Evolutionary conservation across 2,888 invertebrate species (phyloP), one percentile per base, ranked within the genome.

Genomic region (Vesta saturnalis): DNA sequence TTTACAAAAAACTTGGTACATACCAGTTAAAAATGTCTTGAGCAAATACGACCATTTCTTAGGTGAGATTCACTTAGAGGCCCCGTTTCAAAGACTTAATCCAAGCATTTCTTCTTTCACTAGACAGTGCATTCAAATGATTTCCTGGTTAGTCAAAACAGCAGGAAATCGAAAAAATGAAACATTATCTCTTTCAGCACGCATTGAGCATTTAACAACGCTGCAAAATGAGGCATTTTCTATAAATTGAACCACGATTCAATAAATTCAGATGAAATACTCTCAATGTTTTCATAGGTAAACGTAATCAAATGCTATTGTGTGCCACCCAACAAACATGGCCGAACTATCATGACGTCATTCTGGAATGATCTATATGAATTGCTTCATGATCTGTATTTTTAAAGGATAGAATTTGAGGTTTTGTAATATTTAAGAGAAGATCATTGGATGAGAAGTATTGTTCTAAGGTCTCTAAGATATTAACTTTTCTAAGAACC

Each of bases 101-200:
- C 12, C 43, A 43, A 43, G 43, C 43, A 43, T 43, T 43, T 43
- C 43, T 12, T 8, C 43, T 4, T 43, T 8, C 12, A 8, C 4
- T 8, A 8, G 43, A 43, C 43, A 43, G 43, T 8, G 43, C 5
- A 12, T 43, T 43, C 12, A 43, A 43, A 43, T 43, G 12, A 43
- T 43, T 12, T 43, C 43, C 43, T 43, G 5, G 5, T 43, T 43
- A 12, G 43, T 10, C 12, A 43, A 43, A 43, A 12, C 43, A 43
- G 43, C 43, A 43, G 43, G 43, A 43, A 43, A 43, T 43, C 43
- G 43, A 43, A 43, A 43, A 43, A 43, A 43, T n/a, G 12, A 43
- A 43, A 43, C 43, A 5, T 43, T 43, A 43, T 43, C 43, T 43
- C 43, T 43, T 43, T 43, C 43, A 43, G 43, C 12, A 43, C 43